These are phyloP conservation scores for Drosophila ezoana DNA, from an alignment of 2,888 invertebrate species.

Conservation along the genomic window DNA sequence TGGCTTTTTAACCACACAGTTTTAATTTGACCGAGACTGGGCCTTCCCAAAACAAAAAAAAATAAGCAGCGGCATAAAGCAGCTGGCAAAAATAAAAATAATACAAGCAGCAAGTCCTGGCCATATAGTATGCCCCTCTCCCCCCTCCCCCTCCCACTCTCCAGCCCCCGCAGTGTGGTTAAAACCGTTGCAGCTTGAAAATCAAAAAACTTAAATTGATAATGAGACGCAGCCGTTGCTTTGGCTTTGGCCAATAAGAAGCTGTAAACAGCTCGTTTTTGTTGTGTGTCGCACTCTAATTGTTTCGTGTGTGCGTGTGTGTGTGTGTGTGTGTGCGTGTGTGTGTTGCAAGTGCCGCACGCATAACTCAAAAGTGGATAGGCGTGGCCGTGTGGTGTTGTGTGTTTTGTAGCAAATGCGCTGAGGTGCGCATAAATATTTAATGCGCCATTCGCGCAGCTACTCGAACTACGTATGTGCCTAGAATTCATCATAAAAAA, in stretches of 20 bases:
- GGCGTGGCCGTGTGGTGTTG: background rate
- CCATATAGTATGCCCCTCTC: conserved; percentile 6
- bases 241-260: conserved; percentile 9
- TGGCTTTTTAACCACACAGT: conserved; percentile 81
- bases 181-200: conserved; percentile 62
- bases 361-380: conserved; percentile 26
- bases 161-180: conserved; percentile 37
- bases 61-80: conserved; percentile 48
- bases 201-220: conserved; percentile 80
- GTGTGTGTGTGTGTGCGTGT: conserved; percentile 3
- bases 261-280: conserved; percentile 44
- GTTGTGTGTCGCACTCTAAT: conserved; percentile 29
- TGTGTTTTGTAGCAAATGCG: conserved; percentile 40
- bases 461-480: conserved; percentile 67
- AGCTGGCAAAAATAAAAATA: conserved; percentile 66
- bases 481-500: conserved; percentile 73
- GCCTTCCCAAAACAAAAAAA: conserved; percentile 14
- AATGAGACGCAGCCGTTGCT: conserved; percentile 66
- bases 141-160: background rate
- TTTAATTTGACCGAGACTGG: conserved; percentile 79
- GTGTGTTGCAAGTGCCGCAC: conserved; percentile 12
- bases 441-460: conserved; percentile 66
- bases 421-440: conserved; percentile 79
- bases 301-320: conserved; percentile 31
- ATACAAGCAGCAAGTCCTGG: conserved; percentile 8